These are phyloP conservation scores for Cantharis rustica DNA, from an alignment of 2,888 invertebrate genomes.

Conservation along the genomic window DNA sequence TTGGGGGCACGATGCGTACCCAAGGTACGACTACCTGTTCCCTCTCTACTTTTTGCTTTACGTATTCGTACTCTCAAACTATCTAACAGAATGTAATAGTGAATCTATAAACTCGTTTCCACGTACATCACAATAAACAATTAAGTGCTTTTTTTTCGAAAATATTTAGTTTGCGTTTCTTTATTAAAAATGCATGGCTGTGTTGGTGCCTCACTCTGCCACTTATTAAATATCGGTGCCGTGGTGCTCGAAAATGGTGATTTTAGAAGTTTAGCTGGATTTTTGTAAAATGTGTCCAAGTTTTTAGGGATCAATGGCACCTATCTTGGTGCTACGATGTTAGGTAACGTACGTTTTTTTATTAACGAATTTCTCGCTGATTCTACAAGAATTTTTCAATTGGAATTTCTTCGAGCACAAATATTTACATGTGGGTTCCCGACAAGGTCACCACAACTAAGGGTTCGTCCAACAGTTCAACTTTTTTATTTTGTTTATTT, in stretches of 20 bases:
- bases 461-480: not conserved
- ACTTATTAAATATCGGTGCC: slow-evolving; percentile 22
- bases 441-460: not conserved
- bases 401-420: not conserved
- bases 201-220: slow-evolving; percentile 26
- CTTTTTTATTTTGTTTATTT: not conserved
- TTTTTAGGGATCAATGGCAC: slow-evolving; percentile 40
- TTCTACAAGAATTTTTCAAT: not conserved
- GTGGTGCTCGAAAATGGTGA: slow-evolving; percentile 39
- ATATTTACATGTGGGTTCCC: not conserved
- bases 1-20: slow-evolving; percentile 35
- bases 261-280: slow-evolving; percentile 36
- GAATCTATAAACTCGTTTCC: slow-evolving; percentile 15
- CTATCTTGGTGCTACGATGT: slow-evolving; percentile 32
- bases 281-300: slow-evolving; percentile 39
- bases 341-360: slow-evolving; percentile 26
- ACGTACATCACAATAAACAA: slow-evolving; percentile 4
- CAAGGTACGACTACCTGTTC: slow-evolving; percentile 50
- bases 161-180: not conserved
- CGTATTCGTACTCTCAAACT: slow-evolving; percentile 37
- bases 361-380: not conserved
- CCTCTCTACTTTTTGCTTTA: slow-evolving; percentile 47
- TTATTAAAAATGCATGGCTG: slow-evolving; percentile 18
- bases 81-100: slow-evolving; percentile 24
- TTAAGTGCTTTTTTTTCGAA: not conserved